These are phyloP conservation scores for Ethmia dodecea DNA, from an alignment of 2,888 invertebrate genomes.

Conservation along the genomic window DNA sequence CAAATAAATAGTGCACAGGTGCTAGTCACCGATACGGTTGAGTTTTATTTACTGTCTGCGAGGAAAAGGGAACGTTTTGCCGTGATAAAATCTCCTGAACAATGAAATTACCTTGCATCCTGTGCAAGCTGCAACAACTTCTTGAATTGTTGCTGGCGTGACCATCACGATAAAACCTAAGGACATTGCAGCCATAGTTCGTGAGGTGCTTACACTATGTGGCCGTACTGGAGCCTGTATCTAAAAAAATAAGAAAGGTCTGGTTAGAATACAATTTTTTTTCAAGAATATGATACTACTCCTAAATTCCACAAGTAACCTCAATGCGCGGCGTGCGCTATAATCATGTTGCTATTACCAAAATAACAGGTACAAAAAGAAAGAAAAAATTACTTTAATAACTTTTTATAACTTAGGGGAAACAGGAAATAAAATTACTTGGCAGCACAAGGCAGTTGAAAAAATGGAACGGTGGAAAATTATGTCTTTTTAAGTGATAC, in stretches of 20 bases:
- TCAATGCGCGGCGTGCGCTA: too few species aligned
- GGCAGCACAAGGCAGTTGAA: constrained; percentile 15
- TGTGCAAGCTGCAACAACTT: constrained; percentile 93
- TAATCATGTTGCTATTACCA: too few species aligned
- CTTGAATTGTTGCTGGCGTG: constrained; percentile 94
- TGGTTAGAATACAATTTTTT: too few species aligned
- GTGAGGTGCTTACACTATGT: constrained; percentile 87
- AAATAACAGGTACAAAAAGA: too few species aligned
- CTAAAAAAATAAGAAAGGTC: constrained; percentile 20
- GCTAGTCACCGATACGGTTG: too few species aligned
- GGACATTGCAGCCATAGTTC: constrained; percentile 95
- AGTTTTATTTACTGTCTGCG: too few species aligned
- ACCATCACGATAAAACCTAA: constrained; percentile 94
- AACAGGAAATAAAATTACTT: constrained; percentile 7
- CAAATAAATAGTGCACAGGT: too few species aligned
- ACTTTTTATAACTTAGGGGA: constrained; percentile 14
- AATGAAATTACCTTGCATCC: constrained; percentile 84
- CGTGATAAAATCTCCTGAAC: too few species aligned
- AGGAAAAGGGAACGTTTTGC: too few species aligned
- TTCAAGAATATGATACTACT: too few species aligned
- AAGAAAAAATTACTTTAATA: constrained; percentile 6
- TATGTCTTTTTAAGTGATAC: constrained; percentile 25
- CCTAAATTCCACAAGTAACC: too few species aligned
- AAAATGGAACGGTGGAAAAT: constrained; percentile 14
- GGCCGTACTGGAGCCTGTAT: constrained; percentile 77